Percentiles rank a stretch among this genome's conserved stretches.
These are phyloP conservation scores for Ochropleura plecta DNA, from an alignment of 2,888 invertebrate species.

Conservation along the genomic window DNA sequence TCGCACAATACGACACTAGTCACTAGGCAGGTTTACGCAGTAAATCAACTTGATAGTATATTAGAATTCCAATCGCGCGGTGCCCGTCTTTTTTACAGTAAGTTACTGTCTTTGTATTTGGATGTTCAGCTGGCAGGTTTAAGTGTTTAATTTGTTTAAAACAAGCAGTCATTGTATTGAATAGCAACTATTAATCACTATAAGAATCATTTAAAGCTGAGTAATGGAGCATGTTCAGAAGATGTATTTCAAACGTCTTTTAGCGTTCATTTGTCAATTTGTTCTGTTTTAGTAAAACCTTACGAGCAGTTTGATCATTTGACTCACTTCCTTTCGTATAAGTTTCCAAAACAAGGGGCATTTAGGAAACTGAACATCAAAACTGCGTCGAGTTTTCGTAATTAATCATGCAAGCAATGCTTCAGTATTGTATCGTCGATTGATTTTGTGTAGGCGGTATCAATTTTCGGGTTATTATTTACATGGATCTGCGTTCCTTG, in stretches of 20 bases:
- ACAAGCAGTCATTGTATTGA: slow-evolving; percentile 54
- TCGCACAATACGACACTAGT: slow-evolving; percentile 61
- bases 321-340: slow-evolving; percentile 34
- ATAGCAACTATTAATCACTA: slow-evolving; percentile 60
- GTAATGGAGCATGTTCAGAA: slow-evolving; percentile 52
- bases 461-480: slow-evolving; percentile 40
- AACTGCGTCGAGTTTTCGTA: slow-evolving; percentile 16
- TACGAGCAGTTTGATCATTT: slow-evolving; percentile 16
- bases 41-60: slow-evolving; percentile 68
- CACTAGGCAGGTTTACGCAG: slow-evolving; percentile 62
- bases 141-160: slow-evolving; percentile 62
- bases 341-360: slow-evolving; percentile 14
- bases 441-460: slow-evolving; percentile 34
- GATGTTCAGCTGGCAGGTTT: slow-evolving; percentile 64
- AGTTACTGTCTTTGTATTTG: slow-evolving; percentile 63
- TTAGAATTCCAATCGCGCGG: slow-evolving; percentile 64
- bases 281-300: slow-evolving; percentile 27
- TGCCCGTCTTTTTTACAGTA: slow-evolving; percentile 60
- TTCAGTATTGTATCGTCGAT: slow-evolving; percentile 31
- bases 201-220: slow-evolving; percentile 58
- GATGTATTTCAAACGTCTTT: slow-evolving; percentile 44
- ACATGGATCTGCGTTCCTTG: slow-evolving; percentile 7
- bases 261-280: slow-evolving; percentile 40
- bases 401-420: slow-evolving; percentile 40
- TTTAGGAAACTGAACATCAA: slow-evolving; percentile 38